Evolutionary conservation across 2,888 invertebrate species (phyloP).

Genomic region (Phalangium opilio): DNA sequence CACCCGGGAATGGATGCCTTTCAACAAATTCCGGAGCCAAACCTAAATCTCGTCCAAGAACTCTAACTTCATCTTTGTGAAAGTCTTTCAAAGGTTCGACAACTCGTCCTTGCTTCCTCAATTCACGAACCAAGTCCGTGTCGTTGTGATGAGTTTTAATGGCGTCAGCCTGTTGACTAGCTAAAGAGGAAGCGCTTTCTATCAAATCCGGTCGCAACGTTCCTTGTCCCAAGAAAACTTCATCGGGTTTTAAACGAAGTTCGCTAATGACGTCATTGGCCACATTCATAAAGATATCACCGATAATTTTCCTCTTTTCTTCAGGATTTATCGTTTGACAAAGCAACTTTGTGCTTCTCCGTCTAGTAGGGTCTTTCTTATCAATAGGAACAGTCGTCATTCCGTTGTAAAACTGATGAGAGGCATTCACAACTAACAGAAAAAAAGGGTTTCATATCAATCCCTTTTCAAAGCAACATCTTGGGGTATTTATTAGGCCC

Average conservation of each 20-base stretch:
- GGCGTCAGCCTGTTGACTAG: slow-evolving; percentile 70
- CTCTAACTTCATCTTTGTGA: slow-evolving; percentile 93
- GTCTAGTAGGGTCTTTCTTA: slow-evolving; percentile 38
- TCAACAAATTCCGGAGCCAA: slow-evolving; percentile 71
- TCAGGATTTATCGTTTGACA: slow-evolving; percentile 82
- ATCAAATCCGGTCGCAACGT: slow-evolving; percentile 94
- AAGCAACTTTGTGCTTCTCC: slow-evolving; percentile 60
- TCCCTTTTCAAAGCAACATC: no score
- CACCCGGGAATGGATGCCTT: slow-evolving; percentile 89
- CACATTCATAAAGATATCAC: slow-evolving; percentile 87
- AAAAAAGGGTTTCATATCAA: neutral
- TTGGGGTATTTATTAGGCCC: no score
- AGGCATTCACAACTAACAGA: slow-evolving; percentile 36
- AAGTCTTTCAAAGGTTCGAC: slow-evolving; percentile 98
- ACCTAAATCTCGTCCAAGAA: slow-evolving; percentile 74
- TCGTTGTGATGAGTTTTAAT: slow-evolving; percentile 99
- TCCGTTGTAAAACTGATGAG: slow-evolving; percentile 43
- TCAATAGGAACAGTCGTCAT: slow-evolving; percentile 62
- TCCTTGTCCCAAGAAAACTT: slow-evolving; percentile 79
- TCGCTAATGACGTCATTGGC: slow-evolving; percentile 78
- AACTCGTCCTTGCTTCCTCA: slow-evolving; percentile 60
- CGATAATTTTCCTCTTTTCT: slow-evolving; percentile 95
- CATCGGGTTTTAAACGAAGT: slow-evolving; percentile 74
- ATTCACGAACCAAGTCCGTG: slow-evolving; percentile 72
- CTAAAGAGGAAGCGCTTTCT: slow-evolving; percentile 81